Evolutionary conservation across 2,888 invertebrate genomes (phyloP).

Genomic region (Nomada goodeniana): DNA sequence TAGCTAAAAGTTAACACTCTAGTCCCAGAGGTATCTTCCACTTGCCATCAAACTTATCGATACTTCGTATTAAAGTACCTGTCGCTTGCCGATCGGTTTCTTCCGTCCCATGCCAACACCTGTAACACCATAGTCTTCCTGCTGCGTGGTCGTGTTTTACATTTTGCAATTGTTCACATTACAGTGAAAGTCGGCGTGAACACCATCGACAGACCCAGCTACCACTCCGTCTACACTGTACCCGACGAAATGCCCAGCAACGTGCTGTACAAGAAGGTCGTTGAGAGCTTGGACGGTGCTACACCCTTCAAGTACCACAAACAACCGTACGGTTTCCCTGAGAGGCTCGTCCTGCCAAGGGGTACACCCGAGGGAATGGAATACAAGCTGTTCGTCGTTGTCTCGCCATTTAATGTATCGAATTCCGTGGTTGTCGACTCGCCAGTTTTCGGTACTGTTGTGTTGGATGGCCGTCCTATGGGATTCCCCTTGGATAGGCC

Average conservation of each 20-base stretch:
- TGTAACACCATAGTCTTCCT: too few species aligned
- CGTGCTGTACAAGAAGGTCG: conserved; percentile 83
- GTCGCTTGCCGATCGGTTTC: too few species aligned
- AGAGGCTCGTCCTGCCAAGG: conserved; percentile 87
- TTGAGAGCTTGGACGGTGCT: conserved; percentile 84
- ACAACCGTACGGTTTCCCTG: conserved; percentile 86
- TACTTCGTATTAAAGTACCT: too few species aligned
- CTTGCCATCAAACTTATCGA: too few species aligned
- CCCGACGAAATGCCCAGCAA: conserved; percentile 82
- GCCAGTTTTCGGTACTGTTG: conserved; percentile 74
- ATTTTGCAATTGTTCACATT: background rate
- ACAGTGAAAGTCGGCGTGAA: conserved; percentile 82
- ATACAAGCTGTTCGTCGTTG: conserved; percentile 87
- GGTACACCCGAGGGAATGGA: conserved; percentile 88
- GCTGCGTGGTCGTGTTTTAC: too few species aligned
- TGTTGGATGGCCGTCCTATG: conserved; percentile 83
- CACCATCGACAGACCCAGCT: conserved; percentile 79
- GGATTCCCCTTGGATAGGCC: conserved; percentile 87
- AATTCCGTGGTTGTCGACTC: conserved; percentile 79
- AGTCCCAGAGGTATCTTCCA: too few species aligned
- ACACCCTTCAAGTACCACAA: conserved; percentile 85
- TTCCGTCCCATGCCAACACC: too few species aligned
- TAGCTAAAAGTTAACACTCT: too few species aligned
- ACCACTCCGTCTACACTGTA: conserved; percentile 68
- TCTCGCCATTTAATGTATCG: conserved; percentile 84